phyloP scores from a whole-genome alignment of 2,888 invertebrate species.

The Callyntrura guangdongensis region DNA sequence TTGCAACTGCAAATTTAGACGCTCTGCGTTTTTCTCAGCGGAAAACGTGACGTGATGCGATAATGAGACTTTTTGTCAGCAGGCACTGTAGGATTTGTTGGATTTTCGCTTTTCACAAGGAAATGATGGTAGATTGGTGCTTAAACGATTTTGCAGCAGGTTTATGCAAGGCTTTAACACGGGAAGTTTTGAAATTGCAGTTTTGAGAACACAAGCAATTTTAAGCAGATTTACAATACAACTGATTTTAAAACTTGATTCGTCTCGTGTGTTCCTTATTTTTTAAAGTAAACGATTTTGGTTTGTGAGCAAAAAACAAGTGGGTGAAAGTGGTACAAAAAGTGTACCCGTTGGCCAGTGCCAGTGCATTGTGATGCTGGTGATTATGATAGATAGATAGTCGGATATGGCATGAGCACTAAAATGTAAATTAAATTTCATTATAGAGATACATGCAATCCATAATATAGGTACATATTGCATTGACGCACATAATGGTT shows the following conservation, averaged over 20 bases:
- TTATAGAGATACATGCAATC: background rate
- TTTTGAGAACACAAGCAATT: too few relatives aligned
- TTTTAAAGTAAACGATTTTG: too few relatives aligned
- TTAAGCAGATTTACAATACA: too few relatives aligned
- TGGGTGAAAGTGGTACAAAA: too few relatives aligned
- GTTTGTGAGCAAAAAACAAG: background rate
- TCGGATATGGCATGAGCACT: background rate
- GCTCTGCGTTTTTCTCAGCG: background rate
- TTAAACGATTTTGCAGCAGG: background rate
- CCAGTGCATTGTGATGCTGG: too few relatives aligned
- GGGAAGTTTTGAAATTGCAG: background rate
- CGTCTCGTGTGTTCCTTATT: too few relatives aligned
- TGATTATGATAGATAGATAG: background rate
- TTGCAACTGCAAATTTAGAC: conserved; percentile 24
- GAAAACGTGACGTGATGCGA: background rate
- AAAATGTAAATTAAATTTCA: background rate
- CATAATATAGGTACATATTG: background rate
- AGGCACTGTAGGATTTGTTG: background rate
- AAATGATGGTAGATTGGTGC: background rate
- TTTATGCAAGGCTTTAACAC: too few relatives aligned
- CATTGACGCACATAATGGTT: background rate
- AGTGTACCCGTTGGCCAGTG: too few relatives aligned
- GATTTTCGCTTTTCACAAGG: background rate
- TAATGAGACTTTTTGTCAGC: background rate
- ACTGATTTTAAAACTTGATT: background rate